Conservation (phyloP, 2,888 invertebrate species). For the Bombyx huttoni region DNA sequence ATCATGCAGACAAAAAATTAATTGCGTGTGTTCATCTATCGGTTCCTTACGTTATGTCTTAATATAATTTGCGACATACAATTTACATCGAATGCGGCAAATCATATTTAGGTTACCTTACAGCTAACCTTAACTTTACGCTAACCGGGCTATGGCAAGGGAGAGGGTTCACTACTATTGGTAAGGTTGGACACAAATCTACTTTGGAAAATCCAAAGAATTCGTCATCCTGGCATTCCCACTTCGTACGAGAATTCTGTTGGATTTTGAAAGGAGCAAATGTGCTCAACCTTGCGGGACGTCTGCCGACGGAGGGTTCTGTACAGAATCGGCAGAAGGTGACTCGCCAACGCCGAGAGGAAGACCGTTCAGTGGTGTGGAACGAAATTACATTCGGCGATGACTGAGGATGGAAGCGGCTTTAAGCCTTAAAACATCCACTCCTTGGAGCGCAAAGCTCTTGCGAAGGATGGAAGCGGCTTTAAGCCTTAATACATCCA, state of each 20-base stretch:
- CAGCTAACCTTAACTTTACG: not conserved
- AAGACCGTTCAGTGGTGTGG: too few species aligned
- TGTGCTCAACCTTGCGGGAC: not conserved
- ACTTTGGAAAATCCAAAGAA: not conserved
- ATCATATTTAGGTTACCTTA: not conserved
- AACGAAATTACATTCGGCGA: not conserved
- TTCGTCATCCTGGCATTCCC: not conserved
- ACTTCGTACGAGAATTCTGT: not conserved
- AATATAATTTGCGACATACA: too few species aligned
- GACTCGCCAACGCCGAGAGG: not conserved
- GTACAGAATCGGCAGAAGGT: not conserved
- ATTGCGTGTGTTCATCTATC: not conserved
- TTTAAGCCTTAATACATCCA: too few species aligned
- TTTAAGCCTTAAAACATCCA: too few species aligned
- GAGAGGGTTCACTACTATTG: not conserved
- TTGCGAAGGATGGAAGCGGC: not conserved
- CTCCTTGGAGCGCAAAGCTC: too few species aligned
- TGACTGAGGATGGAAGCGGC: not conserved
- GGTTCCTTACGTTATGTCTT: not conserved
- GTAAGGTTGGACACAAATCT: not conserved
- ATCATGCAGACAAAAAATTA: not conserved
- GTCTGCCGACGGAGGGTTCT: conserved; percentile 5
- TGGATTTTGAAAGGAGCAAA: not conserved
- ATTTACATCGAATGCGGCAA: not conserved
- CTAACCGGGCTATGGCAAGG: not conserved